Conservation (phyloP, 2,797 vertebrate genomes). For the Eulemur rubriventer region DNA sequence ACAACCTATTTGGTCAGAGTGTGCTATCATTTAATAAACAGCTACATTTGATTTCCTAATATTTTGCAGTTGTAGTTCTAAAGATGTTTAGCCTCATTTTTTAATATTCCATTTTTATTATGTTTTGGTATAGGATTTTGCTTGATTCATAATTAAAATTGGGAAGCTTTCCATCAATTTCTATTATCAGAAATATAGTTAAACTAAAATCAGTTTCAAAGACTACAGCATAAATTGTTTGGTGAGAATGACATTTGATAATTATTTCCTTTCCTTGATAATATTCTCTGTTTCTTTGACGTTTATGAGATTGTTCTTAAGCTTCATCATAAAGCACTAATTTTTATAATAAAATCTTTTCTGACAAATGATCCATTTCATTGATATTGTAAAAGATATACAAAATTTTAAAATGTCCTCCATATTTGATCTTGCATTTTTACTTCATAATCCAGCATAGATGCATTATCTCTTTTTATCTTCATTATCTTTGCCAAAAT, state of each 20-base stretch:
- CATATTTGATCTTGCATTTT: neutral
- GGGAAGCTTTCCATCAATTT: neutral
- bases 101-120: neutral
- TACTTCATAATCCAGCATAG: neutral
- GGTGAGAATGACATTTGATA: neutral
- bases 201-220: neutral
- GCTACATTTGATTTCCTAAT: neutral
- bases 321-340: neutral
- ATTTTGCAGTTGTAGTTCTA: neutral
- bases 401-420: neutral
- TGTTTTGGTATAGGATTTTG: neutral
- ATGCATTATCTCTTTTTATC: neutral
- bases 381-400: neutral
- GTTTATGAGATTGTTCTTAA: neutral
- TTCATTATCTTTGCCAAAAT: neutral
- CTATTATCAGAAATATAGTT: neutral
- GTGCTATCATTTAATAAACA: constrained; percentile 8
- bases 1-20: neutral
- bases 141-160: neutral
- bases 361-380: neutral
- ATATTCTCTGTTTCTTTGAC: neutral
- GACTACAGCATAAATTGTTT: neutral
- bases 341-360: neutral
- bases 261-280: neutral
- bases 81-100: neutral